Conservation (phyloP, 2,888 invertebrate species). For the Rhyacophila evoluta region DNA sequence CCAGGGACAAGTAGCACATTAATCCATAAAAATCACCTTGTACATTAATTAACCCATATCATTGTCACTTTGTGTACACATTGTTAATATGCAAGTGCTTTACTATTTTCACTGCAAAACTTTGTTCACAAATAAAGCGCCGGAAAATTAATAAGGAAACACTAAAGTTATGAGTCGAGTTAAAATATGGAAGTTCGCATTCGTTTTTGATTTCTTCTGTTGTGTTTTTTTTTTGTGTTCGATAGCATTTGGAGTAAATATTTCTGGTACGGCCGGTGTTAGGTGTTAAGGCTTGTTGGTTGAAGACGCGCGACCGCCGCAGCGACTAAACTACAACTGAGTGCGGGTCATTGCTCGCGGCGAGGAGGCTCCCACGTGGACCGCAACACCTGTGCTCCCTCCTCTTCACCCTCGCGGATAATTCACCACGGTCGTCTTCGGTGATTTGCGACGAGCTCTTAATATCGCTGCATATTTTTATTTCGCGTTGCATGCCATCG, state of each 20-base stretch:
- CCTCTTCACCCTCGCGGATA: slow-evolving; percentile 11
- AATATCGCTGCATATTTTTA: slow-evolving; percentile 17
- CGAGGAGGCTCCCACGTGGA: slow-evolving; percentile 49
- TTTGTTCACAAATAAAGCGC: not conserved
- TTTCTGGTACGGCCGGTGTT: not conserved
- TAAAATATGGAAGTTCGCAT: no score
- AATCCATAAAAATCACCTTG: not conserved
- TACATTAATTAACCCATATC: not conserved
- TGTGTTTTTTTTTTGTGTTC: no score
- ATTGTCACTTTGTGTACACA: not conserved
- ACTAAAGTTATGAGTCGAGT: no score
- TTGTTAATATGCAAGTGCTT: not conserved
- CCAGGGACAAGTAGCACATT: not conserved
- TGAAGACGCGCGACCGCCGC: slow-evolving; percentile 37
- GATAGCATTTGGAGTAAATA: no score
- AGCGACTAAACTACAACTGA: slow-evolving; percentile 47
- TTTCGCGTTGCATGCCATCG: slow-evolving; percentile 32
- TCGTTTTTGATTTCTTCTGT: no score
- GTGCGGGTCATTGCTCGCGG: slow-evolving; percentile 52
- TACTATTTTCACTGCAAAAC: slow-evolving; percentile 8
- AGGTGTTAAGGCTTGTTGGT: not conserved
- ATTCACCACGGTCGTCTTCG: slow-evolving; percentile 15
- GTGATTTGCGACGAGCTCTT: not conserved
- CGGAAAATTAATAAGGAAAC: no score
- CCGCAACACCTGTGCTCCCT: slow-evolving; percentile 31